Percentiles rank a stretch among this genome's conserved stretches.
Evolutionary conservation across 1,140 invertebrate species (phyloP).

Genomic region (Chrysoperla carnea): DNA sequence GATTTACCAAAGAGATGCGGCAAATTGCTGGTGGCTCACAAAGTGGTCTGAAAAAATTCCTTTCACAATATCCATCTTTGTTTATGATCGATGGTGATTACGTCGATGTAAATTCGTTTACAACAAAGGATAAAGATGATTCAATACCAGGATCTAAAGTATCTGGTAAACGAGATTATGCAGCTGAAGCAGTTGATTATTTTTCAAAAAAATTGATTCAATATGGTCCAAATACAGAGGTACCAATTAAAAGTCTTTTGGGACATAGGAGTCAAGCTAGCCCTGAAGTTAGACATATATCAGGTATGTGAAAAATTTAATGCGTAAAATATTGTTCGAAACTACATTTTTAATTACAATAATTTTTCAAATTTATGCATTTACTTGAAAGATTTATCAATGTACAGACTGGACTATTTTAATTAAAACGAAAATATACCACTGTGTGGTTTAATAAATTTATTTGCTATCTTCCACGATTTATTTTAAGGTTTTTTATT

Average conservation of each 20-base stretch:
- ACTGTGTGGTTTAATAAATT: too few relatives aligned
- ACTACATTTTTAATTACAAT: too few relatives aligned
- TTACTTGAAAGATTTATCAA: too few relatives aligned
- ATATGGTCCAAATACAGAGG: slow-evolving; percentile 67
- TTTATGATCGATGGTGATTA: slow-evolving; percentile 85
- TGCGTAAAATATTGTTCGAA: neutral
- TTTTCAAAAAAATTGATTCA: slow-evolving; percentile 80
- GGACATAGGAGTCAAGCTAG: slow-evolving; percentile 88
- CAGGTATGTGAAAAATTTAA: slow-evolving; percentile 24
- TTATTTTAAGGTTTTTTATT: too few relatives aligned
- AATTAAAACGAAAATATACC: too few relatives aligned
- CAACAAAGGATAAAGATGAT: slow-evolving; percentile 29
- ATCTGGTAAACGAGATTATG: slow-evolving; percentile 63
- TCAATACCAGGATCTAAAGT: slow-evolving; percentile 13
- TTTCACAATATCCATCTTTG: slow-evolving; percentile 77
- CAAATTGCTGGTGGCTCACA: slow-evolving; percentile 90
- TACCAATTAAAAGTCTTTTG: slow-evolving; percentile 81
- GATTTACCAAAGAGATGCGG: slow-evolving; percentile 88
- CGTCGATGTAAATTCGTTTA: slow-evolving; percentile 71
- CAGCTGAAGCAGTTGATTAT: slow-evolving; percentile 84
- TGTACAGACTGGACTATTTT: too few relatives aligned
- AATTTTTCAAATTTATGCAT: too few relatives aligned
- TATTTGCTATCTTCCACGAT: too few relatives aligned
- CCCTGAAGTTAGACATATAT: slow-evolving; percentile 88
- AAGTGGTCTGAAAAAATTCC: slow-evolving; percentile 81